A percentile compares a stretch with the other conserved stretches of the same genome.
Evolutionary conservation across 1,140 invertebrate species (phyloP).

Genomic region (Eupeodes corollae): DNA sequence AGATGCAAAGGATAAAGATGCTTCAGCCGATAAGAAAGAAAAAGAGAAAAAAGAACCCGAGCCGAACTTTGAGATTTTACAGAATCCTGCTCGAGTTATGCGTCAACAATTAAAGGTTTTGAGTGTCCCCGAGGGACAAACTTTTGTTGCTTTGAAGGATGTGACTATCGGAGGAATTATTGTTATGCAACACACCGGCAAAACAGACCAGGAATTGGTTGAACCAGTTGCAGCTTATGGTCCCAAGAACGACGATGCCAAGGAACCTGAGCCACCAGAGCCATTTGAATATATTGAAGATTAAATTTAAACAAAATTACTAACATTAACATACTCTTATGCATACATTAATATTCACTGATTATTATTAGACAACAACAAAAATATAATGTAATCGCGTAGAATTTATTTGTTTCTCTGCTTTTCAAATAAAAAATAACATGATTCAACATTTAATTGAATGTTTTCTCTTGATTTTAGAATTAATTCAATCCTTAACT

Average conservation of each 20-base stretch:
- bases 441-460: too few species aligned
- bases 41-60: constrained; percentile 74
- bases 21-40: constrained; percentile 41
- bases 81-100: constrained; percentile 89
- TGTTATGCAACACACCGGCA: constrained; percentile 76
- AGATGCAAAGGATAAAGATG: constrained; percentile 39
- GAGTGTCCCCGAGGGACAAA: constrained; percentile 63
- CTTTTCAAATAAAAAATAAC: too few species aligned
- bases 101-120: constrained; percentile 87
- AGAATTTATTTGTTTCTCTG: too few species aligned
- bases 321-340: too few species aligned
- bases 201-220: constrained; percentile 71
- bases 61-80: constrained; percentile 80
- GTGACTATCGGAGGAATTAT: constrained; percentile 90
- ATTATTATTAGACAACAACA: too few species aligned
- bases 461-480: too few species aligned
- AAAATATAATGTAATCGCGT: too few species aligned
- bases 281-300: constrained; percentile 92
- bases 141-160: constrained; percentile 82
- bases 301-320: constrained; percentile 40
- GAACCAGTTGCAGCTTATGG: constrained; percentile 90
- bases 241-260: constrained; percentile 80
- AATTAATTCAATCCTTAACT: too few species aligned
- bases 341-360: too few species aligned
- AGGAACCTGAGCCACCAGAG: constrained; percentile 92